These are phyloP conservation scores for Pachypeltis micranthus DNA, from an alignment of 1,140 invertebrate genomes.

Conservation along the genomic window DNA sequence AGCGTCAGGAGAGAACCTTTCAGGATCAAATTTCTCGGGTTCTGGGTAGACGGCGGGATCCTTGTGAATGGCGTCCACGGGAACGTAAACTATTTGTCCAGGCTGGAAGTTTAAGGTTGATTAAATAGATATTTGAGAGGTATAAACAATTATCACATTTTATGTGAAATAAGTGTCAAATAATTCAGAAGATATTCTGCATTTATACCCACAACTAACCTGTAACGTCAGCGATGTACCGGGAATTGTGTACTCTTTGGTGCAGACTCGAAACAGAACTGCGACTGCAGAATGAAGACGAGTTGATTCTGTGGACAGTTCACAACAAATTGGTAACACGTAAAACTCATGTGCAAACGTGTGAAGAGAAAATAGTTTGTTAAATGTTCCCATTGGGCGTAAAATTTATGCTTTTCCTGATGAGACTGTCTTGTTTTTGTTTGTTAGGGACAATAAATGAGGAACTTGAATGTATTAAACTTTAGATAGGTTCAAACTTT, in stretches of 20 bases:
- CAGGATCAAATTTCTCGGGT: conserved; percentile 11
- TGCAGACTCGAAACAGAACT: conserved; percentile 34
- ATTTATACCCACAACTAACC: conserved; percentile 35
- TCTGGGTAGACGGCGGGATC: conserved; percentile 6
- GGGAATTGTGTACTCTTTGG: conserved; percentile 39
- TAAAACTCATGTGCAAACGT: too few relatives aligned
- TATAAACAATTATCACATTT: conserved; percentile 45
- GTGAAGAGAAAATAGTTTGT: too few relatives aligned
- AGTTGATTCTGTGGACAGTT: conserved; percentile 42
- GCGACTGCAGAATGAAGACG: conserved; percentile 39
- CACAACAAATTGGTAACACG: background rate
- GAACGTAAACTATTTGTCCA: background rate
- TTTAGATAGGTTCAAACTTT: too few relatives aligned
- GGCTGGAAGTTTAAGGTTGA: conserved; percentile 36
- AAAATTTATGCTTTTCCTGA: too few relatives aligned
- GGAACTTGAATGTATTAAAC: too few relatives aligned
- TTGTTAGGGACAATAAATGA: too few relatives aligned
- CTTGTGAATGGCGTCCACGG: background rate
- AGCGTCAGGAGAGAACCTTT: background rate
- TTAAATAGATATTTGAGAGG: too few relatives aligned
- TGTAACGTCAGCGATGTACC: conserved; percentile 40
- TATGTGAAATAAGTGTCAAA: background rate
- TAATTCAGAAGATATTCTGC: conserved; percentile 31
- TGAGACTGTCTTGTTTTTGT: too few relatives aligned
- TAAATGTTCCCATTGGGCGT: too few relatives aligned